Evolutionary conservation across 2,113 vertebrate species (phyloP).

Genomic region (Mellivora capensis): DNA sequence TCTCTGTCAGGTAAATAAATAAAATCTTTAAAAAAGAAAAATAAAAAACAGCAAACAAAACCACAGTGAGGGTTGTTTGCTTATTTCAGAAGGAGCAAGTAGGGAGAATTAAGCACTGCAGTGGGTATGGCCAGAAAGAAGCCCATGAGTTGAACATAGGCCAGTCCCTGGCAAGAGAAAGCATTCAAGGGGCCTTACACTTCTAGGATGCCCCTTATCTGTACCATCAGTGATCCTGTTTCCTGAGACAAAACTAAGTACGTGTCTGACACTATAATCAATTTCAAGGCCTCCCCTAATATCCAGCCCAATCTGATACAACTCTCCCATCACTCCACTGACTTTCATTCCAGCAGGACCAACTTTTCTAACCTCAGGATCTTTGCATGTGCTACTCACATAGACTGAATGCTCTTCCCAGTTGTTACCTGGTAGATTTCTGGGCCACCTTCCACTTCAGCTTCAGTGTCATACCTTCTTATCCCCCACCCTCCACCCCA

Average conservation of each 20-base stretch:
- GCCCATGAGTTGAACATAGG: not conserved
- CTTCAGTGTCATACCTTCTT: not conserved
- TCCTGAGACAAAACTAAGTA: not conserved
- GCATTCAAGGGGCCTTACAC: not conserved
- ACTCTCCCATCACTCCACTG: not conserved
- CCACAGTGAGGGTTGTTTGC: not conserved
- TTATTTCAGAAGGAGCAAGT: not conserved
- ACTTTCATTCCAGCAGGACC: not conserved
- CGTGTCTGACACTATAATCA: accelerated
- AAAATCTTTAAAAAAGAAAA: too few species aligned
- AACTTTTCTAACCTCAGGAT: not conserved
- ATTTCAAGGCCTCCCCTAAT: not conserved
- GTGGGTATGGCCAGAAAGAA: not conserved
- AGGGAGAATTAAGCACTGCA: not conserved
- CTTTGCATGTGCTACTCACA: not conserved
- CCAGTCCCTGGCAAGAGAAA: not conserved
- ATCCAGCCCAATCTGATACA: not conserved
- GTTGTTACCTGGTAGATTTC: not conserved
- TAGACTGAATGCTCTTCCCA: not conserved
- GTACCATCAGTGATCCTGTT: accelerated
- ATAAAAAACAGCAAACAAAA: not conserved
- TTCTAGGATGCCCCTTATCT: not conserved
- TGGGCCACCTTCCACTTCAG: not conserved
- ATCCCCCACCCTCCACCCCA: not conserved
- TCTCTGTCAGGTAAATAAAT: too few species aligned